phyloP scores from a whole-genome alignment of 2,888 invertebrate genomes.

The Atherix ibis region DNA sequence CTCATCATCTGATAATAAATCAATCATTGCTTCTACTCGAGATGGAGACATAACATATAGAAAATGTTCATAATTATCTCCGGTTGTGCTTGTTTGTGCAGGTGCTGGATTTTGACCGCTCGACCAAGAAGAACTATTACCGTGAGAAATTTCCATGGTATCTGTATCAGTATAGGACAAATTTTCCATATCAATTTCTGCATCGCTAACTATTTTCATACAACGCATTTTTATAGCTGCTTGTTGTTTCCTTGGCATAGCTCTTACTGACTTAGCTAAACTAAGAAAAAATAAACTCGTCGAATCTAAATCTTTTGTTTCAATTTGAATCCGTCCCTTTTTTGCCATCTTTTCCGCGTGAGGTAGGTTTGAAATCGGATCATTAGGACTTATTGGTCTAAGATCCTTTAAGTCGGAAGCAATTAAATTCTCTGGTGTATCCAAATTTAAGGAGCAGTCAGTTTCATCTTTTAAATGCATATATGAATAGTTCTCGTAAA shows the following conservation, averaged over 20 bases:
- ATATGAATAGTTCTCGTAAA: too few species aligned
- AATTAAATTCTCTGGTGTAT: too few species aligned
- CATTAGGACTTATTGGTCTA: too few species aligned
- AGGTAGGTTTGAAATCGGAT: too few species aligned
- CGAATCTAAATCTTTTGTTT: conserved; percentile 29
- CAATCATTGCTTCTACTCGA: conserved; percentile 30
- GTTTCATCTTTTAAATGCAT: too few species aligned
- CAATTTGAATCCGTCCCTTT: too few species aligned
- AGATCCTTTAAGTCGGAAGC: too few species aligned
- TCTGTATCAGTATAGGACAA: conserved; percentile 1
- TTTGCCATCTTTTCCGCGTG: too few species aligned
- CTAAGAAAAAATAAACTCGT: conserved; percentile 29
- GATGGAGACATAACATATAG: conserved; percentile 33
- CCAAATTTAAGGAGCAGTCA: too few species aligned
- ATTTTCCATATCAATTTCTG: conserved; percentile 29
- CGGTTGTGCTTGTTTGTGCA: too few species aligned
- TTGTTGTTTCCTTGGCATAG: conserved; percentile 30
- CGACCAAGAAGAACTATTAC: conserved; percentile 1
- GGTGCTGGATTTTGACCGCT: not conserved
- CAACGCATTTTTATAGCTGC: conserved; percentile 30
- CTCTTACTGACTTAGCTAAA: conserved; percentile 26
- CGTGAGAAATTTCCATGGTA: conserved; percentile 4
- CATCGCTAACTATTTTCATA: conserved; percentile 30
- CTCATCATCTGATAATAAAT: conserved; percentile 28
- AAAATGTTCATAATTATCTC: conserved; percentile 27